A percentile compares a stretch with the other conserved stretches of the same genome.
These are phyloP conservation scores for Perca fluviatilis DNA, from an alignment of 2,113 vertebrate species.

Conservation along the genomic window DNA sequence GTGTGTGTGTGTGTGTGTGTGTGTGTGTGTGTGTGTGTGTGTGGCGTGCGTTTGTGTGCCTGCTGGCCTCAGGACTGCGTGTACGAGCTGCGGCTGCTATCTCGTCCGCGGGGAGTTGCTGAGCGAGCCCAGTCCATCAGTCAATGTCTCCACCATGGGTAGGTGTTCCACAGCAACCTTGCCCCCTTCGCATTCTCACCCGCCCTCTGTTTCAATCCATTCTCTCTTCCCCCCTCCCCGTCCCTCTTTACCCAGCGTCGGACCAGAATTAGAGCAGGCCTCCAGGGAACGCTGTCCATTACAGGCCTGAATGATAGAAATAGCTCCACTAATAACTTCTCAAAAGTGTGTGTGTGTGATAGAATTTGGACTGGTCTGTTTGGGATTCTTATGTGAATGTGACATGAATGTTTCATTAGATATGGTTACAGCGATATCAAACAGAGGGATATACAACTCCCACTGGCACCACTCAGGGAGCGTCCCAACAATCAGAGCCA, in stretches of 20 bases:
- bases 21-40: conserved; percentile 44
- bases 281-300: conserved; percentile 66
- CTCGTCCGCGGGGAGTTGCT: conserved; percentile 90
- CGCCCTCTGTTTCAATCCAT: conserved; percentile 35
- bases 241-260: conserved; percentile 42
- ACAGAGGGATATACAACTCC: conserved; percentile 15
- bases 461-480: conserved; percentile 5
- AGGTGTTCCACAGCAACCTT: conserved; percentile 71
- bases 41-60: conserved; percentile 35
- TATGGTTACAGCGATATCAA: conserved; percentile 19
- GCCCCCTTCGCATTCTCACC: conserved; percentile 23
- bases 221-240: conserved; percentile 3
- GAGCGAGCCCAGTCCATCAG: conserved; percentile 92
- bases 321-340: conserved; percentile 64
- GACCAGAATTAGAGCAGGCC: conserved; percentile 70
- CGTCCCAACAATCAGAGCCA: not conserved
- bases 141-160: conserved; percentile 95
- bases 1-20: conserved; percentile 38
- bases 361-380: conserved; percentile 43
- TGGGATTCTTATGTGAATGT: conserved; percentile 50
- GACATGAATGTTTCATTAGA: conserved; percentile 66
- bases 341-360: conserved; percentile 41
- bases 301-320: conserved; percentile 66
- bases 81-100: conserved; percentile 94
- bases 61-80: conserved; percentile 85